Conservation (phyloP, 2,113 vertebrate genomes). For the Corythornis vintsioides region DNA sequence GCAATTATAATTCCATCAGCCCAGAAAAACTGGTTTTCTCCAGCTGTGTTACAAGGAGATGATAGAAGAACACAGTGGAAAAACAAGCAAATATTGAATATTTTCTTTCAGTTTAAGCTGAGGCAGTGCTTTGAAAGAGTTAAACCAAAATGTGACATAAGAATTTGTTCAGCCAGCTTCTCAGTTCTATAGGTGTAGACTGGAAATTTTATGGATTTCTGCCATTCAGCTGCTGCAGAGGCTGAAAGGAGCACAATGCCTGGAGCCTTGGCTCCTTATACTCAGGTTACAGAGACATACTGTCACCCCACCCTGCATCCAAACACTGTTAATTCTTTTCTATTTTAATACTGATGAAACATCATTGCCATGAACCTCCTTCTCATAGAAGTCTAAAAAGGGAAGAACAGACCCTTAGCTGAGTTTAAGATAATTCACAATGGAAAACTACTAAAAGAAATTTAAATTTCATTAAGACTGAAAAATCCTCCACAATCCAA, state of each 20-base stretch:
- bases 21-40: neutral
- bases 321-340: neutral
- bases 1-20: neutral
- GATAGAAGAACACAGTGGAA: neutral
- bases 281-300: neutral
- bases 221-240: neutral
- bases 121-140: neutral
- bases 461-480: neutral
- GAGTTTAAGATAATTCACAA: neutral
- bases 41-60: neutral
- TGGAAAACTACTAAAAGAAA: neutral
- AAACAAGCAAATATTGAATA: neutral
- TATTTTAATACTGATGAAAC: neutral
- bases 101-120: neutral
- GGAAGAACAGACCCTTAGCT: neutral
- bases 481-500: fast-evolving
- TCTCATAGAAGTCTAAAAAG: neutral
- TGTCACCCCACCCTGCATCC: fast-evolving
- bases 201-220: neutral
- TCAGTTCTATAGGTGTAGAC: neutral
- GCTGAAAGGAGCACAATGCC: neutral
- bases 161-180: neutral
- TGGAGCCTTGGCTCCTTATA: neutral
- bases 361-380: neutral
- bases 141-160: neutral